Evolutionary conservation across 1,140 invertebrate genomes (phyloP), one percentile per base, ranked within the genome.

Genomic region (Pogonognathellus flavescens): DNA sequence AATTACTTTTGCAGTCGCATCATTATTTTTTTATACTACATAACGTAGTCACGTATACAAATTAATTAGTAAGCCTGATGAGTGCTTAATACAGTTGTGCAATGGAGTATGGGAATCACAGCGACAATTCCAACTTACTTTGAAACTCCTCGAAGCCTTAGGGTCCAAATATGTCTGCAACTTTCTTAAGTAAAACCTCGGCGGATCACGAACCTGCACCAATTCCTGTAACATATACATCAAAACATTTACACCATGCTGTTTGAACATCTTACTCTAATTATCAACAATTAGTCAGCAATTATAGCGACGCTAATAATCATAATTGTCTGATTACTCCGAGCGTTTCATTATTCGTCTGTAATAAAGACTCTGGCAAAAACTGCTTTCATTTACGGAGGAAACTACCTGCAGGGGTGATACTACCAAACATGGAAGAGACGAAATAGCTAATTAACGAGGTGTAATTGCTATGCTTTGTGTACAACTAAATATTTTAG

Each of bases 201-300:
- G 98, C 20, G 97, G 96, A 92, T 99, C 97, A 91, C 98, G 98
- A 11, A 97, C 98, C 90, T 97, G 96, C 83, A 99, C 97, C 93
- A 96, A 95, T 93, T 99, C 97, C 95, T 97, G 90, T 60, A 94
- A 93, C 89, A 87, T 89, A 87, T 66, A 11, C 13, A 59, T 11
- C 5, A n/a, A 59, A 10, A 10, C 85, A 87, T 87, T 41, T 82
- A 84, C 76, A 82, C 16, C 41, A 80, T 76, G 14, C 11, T 8
- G 16, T 49, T 41, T 25, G 31, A 76, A 50, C 41, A 50, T 76
- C 70, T 4, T 31, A n/a, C 14, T 49, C 11, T 49, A 76, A 76
- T 76, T 52, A 81, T 13, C 7, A 25, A 66, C 57, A 82, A 85
- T 66, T 81, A 53, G 31, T 55, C 31, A 49, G 70, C 70, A 76